These are phyloP conservation scores for Noctuana brunneofusca DNA, from an alignment of 2,888 invertebrate genomes.

Conservation along the genomic window DNA sequence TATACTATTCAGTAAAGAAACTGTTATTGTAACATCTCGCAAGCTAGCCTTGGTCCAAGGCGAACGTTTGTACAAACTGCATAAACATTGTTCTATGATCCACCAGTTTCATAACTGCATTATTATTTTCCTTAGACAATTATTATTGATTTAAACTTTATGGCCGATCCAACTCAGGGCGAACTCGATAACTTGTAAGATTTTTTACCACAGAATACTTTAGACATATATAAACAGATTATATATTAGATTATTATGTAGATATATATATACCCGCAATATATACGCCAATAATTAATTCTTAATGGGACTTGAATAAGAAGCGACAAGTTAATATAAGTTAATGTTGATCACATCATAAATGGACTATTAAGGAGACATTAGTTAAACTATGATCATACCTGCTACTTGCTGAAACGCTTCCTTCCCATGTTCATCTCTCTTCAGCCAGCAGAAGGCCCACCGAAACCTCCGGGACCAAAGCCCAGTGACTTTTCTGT, in stretches of 20 bases:
- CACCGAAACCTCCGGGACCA: constrained; percentile 89
- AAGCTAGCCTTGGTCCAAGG: constrained; percentile 15
- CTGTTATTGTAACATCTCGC: constrained; percentile 13
- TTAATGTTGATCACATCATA: not conserved
- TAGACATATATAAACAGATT: too few species aligned
- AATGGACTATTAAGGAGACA: not conserved
- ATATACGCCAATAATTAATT: too few species aligned
- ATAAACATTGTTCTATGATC: constrained; percentile 13
- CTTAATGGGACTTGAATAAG: too few species aligned
- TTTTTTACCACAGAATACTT: too few species aligned
- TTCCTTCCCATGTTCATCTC: constrained; percentile 89
- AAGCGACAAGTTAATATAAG: too few species aligned
- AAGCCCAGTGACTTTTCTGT: constrained; percentile 87
- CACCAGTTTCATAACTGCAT: not conserved
- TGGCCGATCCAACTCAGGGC: not conserved
- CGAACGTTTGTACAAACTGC: constrained; percentile 12
- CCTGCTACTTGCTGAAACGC: constrained; percentile 91
- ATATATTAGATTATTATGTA: too few species aligned
- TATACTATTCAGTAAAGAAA: not conserved
- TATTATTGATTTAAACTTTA: not conserved
- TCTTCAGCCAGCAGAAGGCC: constrained; percentile 88
- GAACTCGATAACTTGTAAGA: not conserved
- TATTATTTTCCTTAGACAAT: constrained; percentile 19
- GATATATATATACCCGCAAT: too few species aligned
- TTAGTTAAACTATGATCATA: constrained; percentile 45